Evolutionary conservation across 2,113 vertebrate genomes (phyloP), one percentile per base, ranked within the genome.

Genomic region (Morone chrysops): DNA sequence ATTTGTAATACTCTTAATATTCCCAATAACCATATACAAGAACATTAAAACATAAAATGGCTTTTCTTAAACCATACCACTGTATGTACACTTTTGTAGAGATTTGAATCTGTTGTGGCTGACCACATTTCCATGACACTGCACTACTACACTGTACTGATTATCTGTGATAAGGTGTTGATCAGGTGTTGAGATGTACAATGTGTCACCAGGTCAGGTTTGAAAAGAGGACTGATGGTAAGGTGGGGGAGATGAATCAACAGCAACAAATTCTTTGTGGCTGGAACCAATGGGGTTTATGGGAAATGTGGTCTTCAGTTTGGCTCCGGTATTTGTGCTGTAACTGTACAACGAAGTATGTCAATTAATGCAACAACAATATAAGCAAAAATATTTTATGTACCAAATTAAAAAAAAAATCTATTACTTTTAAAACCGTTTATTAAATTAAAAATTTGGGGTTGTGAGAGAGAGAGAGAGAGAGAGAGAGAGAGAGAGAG

Each of bases 391-490:
- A 16, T 17, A 16, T 41, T 31, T 31, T 31, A 31, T 31, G 31
- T 31, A 3, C 31, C 31, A 62, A 40, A 61, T 73, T 31, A 20
- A 9, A 41, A 62, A 53, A 61, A 70, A 12, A 77, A 87, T 61
- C 13, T 48, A 38, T 57, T 40, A 60, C n/a, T 70, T 81, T 65
- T 9, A 36, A 31, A 66, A 66, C 0, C 45, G 10, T 20, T 47
- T 43, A 61, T 14, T 80, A 56, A 31, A 31, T 31, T 31, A 41
- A 70, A 22, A 75, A 57, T 82, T 85, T 75, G 87, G 31, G 31
- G 1, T 56, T 53, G 54, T 95, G 95, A 7, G 56, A n/a, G 13
- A 94, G 95, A 95, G 95, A 92, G 95, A 1, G 68, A 43, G 48
- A 6, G 75, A 43, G 67, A 45, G 73, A 7, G 73, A 61, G 69